phyloP scores from a whole-genome alignment of 2,888 invertebrate species.

The Leptinotarsa tumamoca region DNA sequence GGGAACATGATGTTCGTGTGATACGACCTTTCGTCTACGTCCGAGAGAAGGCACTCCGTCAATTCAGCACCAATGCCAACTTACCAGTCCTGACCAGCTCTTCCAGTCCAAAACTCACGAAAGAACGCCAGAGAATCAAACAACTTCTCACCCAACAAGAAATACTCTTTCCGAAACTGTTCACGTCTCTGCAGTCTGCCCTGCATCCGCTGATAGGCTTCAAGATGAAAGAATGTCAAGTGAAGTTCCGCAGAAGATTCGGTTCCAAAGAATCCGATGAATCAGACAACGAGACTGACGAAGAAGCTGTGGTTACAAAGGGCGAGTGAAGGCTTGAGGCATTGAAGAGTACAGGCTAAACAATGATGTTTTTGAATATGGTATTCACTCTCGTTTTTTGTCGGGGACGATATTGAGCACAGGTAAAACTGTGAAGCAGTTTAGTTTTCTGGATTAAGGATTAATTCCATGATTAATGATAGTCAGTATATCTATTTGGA shows the following conservation, averaged over 20 bases:
- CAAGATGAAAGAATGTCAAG: slow-evolving; percentile 68
- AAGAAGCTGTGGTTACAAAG: slow-evolving; percentile 73
- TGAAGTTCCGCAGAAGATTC: slow-evolving; percentile 71
- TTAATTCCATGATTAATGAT: slow-evolving; percentile 25
- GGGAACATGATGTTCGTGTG: slow-evolving; percentile 84
- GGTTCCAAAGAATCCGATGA: slow-evolving; percentile 71
- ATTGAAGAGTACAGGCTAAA: slow-evolving; percentile 32
- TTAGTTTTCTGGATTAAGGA: slow-evolving; percentile 4
- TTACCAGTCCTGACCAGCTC: slow-evolving; percentile 72
- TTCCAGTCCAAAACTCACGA: slow-evolving; percentile 59
- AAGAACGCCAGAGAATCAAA: slow-evolving; percentile 71
- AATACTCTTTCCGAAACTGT: slow-evolving; percentile 80
- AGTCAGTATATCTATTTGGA: neutral
- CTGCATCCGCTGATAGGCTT: slow-evolving; percentile 74
- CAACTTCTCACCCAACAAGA: slow-evolving; percentile 82
- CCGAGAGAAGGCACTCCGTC: slow-evolving; percentile 79
- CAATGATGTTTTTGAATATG: slow-evolving; percentile 12
- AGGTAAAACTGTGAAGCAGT: slow-evolving; percentile 4
- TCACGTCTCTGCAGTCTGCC: slow-evolving; percentile 80
- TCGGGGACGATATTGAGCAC: neutral
- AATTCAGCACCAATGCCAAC: slow-evolving; percentile 79
- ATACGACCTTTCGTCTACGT: slow-evolving; percentile 91
- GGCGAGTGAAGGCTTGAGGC: slow-evolving; percentile 44
- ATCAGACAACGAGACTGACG: slow-evolving; percentile 75
- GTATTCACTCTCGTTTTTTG: slow-evolving; percentile 7